Evolutionary conservation across 2,113 vertebrate species (phyloP), one percentile per base, ranked within the genome.

Genomic region (Panurus biarmicus): DNA sequence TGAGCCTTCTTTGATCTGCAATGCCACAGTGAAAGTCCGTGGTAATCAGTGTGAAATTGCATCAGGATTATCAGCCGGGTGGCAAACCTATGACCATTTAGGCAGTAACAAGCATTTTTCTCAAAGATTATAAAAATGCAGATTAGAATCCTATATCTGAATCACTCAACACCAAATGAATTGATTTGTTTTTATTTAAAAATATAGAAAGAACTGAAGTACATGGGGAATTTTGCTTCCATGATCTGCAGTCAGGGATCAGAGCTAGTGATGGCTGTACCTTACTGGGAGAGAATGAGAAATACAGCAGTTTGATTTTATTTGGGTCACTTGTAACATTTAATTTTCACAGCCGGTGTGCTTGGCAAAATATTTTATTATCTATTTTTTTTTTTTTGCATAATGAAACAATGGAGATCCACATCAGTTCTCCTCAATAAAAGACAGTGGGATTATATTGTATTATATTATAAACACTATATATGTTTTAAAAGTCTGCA

Each of bases 291-390:
- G 58, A 25, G 57, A 81, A 40, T 35, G 84, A 87, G 89, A 85
- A 80, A 60, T 33, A 19, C 0, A 69, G 66, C 1, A 4, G 76
- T 84, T 89, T 90, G 78, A 78, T 94, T 90, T 93, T 95, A 93
- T 96, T 92, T 93, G 91, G 86, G 91, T 94, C 84, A 89, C 57
- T 92, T 42, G 71, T 61, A 93, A 65, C 87, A 51, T 94, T 90
- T 85, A 77, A 91, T 95, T 95, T 95, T 87, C 93, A 50, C 90
- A 93, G 89, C 47, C 42, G 19, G 79, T 54, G 75, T 84, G 60
- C 54, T 77, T 89, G 86, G 80, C 78, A 91, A 92, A 66, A 91
- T 87, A 79, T 85, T 94, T 93, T 47, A 91, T 96, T 58, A 56
- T 62, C 31, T 74, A 5, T 42, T 42, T 42, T 42, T 77, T 87